A percentile compares a stretch with the other conserved stretches of the same genome.
Conservation (phyloP, 2,888 invertebrate genomes). For the Drosophila ustulata region DNA sequence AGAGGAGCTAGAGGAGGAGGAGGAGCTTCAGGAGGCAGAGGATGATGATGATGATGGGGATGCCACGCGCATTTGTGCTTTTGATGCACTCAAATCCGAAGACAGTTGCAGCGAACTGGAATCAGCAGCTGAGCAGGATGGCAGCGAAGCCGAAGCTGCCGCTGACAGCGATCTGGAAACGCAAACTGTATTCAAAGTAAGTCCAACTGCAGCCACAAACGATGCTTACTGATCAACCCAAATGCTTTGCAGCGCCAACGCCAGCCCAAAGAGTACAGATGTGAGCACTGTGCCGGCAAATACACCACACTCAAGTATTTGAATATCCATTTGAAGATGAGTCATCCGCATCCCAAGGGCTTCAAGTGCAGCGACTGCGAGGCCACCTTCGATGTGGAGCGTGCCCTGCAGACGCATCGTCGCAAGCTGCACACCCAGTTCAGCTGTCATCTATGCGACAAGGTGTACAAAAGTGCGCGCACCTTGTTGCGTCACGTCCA, state of each 20-base stretch:
- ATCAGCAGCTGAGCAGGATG: neutral
- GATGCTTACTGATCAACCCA: neutral
- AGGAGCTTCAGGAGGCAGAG: conserved; percentile 2
- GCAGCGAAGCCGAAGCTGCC: conserved; percentile 8
- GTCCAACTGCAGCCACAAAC: neutral
- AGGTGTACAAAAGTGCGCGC: conserved; percentile 71
- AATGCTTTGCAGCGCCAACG: conserved; percentile 39
- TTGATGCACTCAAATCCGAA: conserved; percentile 19
- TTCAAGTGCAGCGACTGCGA: conserved; percentile 68
- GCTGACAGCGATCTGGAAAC: conserved; percentile 31
- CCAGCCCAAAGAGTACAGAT: conserved; percentile 50
- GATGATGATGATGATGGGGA: conserved; percentile 6
- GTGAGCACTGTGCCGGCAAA: conserved; percentile 54
- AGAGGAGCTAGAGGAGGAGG: conserved; percentile 1
- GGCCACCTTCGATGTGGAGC: conserved; percentile 61
- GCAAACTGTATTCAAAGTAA: conserved; percentile 57
- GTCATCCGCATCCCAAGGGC: conserved; percentile 68
- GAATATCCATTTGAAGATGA: conserved; percentile 62
- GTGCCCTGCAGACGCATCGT: conserved; percentile 60
- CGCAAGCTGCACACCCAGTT: conserved; percentile 68
- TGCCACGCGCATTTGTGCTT: conserved; percentile 18
- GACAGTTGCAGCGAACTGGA: conserved; percentile 13
- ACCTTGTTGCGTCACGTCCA: conserved; percentile 69
- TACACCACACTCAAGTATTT: conserved; percentile 66
- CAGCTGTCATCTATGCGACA: conserved; percentile 64